phyloP scores from a whole-genome alignment of 2,113 vertebrate species.

The Phycodurus eques region DNA sequence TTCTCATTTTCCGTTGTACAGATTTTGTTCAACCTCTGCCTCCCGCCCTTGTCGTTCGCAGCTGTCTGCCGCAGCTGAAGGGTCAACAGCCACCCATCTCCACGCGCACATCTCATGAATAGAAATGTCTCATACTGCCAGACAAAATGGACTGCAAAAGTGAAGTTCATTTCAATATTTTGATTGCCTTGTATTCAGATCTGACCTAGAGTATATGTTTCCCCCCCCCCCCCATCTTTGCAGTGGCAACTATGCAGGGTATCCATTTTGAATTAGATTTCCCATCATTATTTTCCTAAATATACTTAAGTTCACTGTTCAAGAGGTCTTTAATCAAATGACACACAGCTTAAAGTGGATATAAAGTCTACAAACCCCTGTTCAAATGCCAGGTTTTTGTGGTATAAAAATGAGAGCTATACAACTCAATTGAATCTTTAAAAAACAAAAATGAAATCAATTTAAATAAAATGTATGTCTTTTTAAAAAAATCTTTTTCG shows the following conservation, averaged over 20 bases:
- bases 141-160: slow-evolving; percentile 32
- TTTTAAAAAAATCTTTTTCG: too few species aligned
- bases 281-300: background rate
- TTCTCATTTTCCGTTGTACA: slow-evolving; percentile 31
- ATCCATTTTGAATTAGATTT: background rate
- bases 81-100: slow-evolving; percentile 34
- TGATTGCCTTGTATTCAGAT: background rate
- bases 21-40: background rate
- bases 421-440: too few species aligned
- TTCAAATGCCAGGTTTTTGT: too few species aligned
- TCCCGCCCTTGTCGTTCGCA: slow-evolving; percentile 9
- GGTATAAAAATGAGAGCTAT: too few species aligned
- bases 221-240: too few species aligned
- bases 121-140: slow-evolving; percentile 56
- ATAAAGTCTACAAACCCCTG: too few species aligned
- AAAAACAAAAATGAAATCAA: too few species aligned
- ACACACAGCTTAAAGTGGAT: too few species aligned
- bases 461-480: too few species aligned
- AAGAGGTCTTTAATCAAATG: too few species aligned
- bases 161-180: slow-evolving; percentile 47
- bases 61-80: slow-evolving; percentile 48
- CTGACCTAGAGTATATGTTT: background rate
- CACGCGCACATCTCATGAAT: slow-evolving; percentile 73
- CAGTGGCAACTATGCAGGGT: too few species aligned
- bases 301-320: background rate